Evolutionary conservation across 2,797 vertebrate genomes (phyloP), one percentile per base, ranked within the genome.

Genomic region (Rachycentron canadum): DNA sequence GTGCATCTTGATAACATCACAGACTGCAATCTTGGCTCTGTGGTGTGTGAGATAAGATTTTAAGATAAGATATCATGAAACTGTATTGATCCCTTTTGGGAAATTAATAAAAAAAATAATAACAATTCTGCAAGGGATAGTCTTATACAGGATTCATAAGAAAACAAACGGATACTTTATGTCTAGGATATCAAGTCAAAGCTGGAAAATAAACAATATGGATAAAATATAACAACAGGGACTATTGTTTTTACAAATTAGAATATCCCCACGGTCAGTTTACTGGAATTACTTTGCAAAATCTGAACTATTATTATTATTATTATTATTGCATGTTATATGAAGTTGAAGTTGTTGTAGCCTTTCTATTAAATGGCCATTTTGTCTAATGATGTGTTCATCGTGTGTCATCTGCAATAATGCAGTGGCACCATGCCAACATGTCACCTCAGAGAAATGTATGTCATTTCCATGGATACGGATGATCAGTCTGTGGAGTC

Each of bases 391-490:
- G 9, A 74, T 69, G 47, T 66, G 49, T 72, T 66, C 23, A 76
- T 32, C 47, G 60, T 56, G 67, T 81, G 73, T 87, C 69, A 66
- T 68, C 52, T 63, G 57, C 28, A 67, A 55, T 71, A 74, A 78
- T 58, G 74, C 62, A 78, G 40, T 14, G 62, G 82, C 78, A 64
- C 69, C 23, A 19, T n/a, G 73, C 50, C 71, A 83, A 78, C 67
- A 82, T 77, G 78, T 88, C 81, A 90, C 77, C 45, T 79, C 82
- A 28, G 12, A 76, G 67, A 86, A 92, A 94, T 92, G 79, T 88
- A 79, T 93, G 91, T 89, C 91, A 87, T 91, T 89, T 79, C 93
- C 89, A 91, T 90, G 91, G 92, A 82, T 88, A 92, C 81, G 30
- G 64, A 79, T 61, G 82, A 79, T 74, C 79, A 76, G 85, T 68